Percentiles rank a stretch among this genome's conserved stretches.
These are phyloP conservation scores for Schizotus pectinicornis DNA, from an alignment of 2,888 invertebrate species.

Conservation along the genomic window DNA sequence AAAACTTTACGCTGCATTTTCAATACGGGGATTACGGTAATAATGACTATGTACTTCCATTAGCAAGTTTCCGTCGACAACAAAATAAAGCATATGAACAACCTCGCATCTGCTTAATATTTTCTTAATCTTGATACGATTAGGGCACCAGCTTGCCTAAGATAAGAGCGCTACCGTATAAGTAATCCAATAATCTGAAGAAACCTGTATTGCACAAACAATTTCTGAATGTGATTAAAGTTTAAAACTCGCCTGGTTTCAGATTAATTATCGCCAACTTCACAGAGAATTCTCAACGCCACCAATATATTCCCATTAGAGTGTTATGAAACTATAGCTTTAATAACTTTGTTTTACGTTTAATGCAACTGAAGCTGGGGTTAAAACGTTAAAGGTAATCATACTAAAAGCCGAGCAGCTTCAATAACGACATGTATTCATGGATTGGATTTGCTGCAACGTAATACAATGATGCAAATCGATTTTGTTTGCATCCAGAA, in stretches of 20 bases:
- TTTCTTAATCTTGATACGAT: conserved; percentile 22
- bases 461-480: too few species aligned
- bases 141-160: conserved; percentile 10
- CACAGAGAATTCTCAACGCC: conserved; percentile 28
- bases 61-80: not conserved
- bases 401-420: conserved; percentile 32
- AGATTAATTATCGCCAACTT: conserved; percentile 29
- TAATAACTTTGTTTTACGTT: conserved; percentile 38
- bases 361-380: conserved; percentile 33
- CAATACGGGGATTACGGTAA: too few species aligned
- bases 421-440: conserved; percentile 24
- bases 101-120: conserved; percentile 7
- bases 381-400: conserved; percentile 39
- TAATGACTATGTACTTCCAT: too few species aligned
- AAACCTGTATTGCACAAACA: conserved; percentile 26
- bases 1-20: too few species aligned
- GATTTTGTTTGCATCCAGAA: too few species aligned
- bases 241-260: conserved; percentile 22
- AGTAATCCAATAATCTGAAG: conserved; percentile 26
- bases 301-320: conserved; percentile 41
- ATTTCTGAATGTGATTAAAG: conserved; percentile 26
- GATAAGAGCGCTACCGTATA: conserved; percentile 15
- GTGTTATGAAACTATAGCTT: conserved; percentile 39
- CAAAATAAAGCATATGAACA: conserved; percentile 11
- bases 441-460: too few species aligned